Percentiles rank a stretch among this genome's conserved stretches.
These are phyloP conservation scores for Ammodytes marinus DNA, from an alignment of 2,113 vertebrate species.

Conservation along the genomic window DNA sequence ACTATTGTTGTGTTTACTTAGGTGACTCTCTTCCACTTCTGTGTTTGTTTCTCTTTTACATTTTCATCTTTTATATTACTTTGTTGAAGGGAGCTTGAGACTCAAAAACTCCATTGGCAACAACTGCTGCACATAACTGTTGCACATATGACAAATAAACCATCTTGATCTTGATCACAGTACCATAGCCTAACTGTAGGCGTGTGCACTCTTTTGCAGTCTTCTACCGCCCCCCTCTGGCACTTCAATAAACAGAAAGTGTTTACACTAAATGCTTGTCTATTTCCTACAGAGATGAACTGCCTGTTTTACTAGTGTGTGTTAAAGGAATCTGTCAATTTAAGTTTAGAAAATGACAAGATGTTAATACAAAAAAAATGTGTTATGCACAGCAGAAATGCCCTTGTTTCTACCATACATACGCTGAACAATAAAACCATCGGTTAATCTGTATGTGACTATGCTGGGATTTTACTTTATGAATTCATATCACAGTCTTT, in stretches of 20 bases:
- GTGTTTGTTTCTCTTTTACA: too few species aligned
- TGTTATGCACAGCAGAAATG: neutral
- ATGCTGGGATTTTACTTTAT: neutral
- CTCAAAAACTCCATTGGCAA: too few species aligned
- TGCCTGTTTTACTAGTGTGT: neutral
- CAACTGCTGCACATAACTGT: neutral
- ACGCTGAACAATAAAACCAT: neutral
- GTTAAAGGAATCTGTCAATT: neutral
- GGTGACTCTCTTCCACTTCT: too few species aligned
- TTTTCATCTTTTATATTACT: too few species aligned
- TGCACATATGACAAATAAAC: neutral
- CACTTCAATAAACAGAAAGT: neutral
- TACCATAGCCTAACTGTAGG: neutral
- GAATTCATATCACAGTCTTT: neutral
- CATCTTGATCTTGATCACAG: neutral
- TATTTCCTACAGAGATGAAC: neutral
- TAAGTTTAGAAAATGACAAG: too few species aligned
- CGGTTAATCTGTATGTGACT: neutral
- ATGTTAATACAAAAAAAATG: too few species aligned
- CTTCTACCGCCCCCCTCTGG: constrained; percentile 67
- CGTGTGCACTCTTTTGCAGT: neutral
- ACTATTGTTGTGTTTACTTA: too few species aligned
- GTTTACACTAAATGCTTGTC: neutral
- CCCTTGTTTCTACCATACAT: neutral
- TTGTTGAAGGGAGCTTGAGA: too few species aligned